These are phyloP conservation scores for Mugil cephalus DNA, from an alignment of 2,113 vertebrate genomes.

Conservation along the genomic window DNA sequence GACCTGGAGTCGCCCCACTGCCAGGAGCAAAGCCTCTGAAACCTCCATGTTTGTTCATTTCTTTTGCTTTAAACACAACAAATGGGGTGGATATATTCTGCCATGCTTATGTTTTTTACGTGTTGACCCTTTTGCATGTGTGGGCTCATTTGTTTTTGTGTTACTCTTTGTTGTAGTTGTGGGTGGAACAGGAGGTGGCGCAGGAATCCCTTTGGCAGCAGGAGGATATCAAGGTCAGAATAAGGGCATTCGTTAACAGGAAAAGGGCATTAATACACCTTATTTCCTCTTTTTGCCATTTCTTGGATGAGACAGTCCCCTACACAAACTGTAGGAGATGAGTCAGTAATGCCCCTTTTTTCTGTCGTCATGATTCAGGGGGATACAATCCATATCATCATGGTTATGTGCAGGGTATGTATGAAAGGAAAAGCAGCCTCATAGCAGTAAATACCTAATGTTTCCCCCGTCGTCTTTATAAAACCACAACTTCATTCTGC, in stretches of 20 bases:
- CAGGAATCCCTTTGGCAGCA: constrained; percentile 72
- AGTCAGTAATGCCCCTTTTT: constrained; percentile 51
- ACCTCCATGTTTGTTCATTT: constrained; percentile 43
- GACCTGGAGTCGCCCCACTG: constrained; percentile 54
- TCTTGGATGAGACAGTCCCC: background rate
- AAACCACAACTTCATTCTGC: constrained; percentile 28
- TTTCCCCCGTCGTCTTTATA: constrained; percentile 6
- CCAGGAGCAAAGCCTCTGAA: constrained; percentile 81
- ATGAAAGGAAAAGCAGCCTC: constrained; percentile 38
- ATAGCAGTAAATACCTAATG: constrained; percentile 15
- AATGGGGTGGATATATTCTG: no score
- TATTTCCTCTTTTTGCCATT: background rate
- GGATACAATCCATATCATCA: constrained; percentile 64
- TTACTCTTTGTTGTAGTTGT: constrained; percentile 36
- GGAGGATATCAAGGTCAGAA: constrained; percentile 69
- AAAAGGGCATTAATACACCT: background rate
- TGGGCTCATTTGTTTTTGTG: background rate
- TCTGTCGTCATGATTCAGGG: constrained; percentile 64
- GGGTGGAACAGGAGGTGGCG: constrained; percentile 57
- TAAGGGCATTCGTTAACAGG: background rate
- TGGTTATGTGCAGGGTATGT: constrained; percentile 69
- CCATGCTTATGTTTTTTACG: background rate
- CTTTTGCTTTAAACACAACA: background rate
- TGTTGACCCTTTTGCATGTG: background rate
- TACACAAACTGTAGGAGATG: background rate